These are phyloP conservation scores for Onychomys leucogaster DNA, from an alignment of 2,797 vertebrate species.

Conservation along the genomic window DNA sequence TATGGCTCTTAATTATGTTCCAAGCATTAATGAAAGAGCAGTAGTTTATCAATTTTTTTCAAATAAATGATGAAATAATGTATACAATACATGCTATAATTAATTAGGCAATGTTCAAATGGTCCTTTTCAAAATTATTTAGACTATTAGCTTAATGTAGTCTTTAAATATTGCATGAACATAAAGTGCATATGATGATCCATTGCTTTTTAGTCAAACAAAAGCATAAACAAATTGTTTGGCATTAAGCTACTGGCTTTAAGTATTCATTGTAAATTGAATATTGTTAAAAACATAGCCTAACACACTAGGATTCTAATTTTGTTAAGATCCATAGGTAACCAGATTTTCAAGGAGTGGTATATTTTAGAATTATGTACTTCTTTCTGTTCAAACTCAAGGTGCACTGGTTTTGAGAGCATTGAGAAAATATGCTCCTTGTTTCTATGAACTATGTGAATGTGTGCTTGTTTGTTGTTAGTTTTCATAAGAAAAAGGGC, in stretches of 20 bases:
- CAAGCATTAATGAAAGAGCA: background rate
- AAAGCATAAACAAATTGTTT: background rate
- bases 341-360: background rate
- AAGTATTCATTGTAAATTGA: background rate
- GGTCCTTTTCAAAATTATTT: conserved; percentile 15
- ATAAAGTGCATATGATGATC: background rate
- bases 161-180: background rate
- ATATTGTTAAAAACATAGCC: background rate
- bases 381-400: conserved; percentile 30
- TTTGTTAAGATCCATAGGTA: background rate
- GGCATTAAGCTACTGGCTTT: background rate
- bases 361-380: background rate
- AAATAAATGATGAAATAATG: conserved; percentile 27
- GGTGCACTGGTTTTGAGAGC: conserved; percentile 45
- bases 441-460: conserved; percentile 48
- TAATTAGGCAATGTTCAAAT: background rate
- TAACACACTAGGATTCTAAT: background rate
- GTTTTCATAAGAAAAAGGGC: background rate
- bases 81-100: background rate
- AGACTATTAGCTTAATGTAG: background rate
- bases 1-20: background rate
- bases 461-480: background rate
- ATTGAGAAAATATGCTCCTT: conserved; percentile 45
- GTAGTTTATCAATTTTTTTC: background rate
- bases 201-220: background rate